These are phyloP conservation scores for Pimpla rufipes DNA, from an alignment of 2,888 invertebrate species.

Conservation along the genomic window DNA sequence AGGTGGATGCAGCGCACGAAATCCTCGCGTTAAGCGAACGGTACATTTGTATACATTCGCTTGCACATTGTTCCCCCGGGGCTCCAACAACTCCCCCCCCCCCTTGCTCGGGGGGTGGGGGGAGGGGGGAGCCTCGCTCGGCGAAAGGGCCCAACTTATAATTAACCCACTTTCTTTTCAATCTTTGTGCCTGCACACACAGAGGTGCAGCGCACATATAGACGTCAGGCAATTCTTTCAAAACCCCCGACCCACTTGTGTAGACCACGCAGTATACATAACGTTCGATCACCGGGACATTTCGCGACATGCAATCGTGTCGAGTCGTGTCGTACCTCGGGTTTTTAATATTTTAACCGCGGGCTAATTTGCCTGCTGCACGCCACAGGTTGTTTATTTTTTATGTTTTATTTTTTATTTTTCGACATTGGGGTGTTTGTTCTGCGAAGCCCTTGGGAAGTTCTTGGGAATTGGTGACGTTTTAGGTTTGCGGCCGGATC, in stretches of 20 bases:
- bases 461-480: too few species aligned
- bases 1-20: constrained; percentile 63
- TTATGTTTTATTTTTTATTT: not conserved
- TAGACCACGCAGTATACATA: too few species aligned
- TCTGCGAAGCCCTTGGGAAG: too few species aligned
- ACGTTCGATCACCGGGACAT: too few species aligned
- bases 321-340: not conserved
- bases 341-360: not conserved
- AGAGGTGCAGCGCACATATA: not conserved
- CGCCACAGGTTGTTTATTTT: not conserved
- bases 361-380: not conserved
- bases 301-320: too few species aligned
- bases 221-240: not conserved
- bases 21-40: constrained; percentile 70
- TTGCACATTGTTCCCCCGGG: not conserved
- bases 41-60: constrained; percentile 50
- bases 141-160: constrained; percentile 1
- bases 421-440: too few species aligned
- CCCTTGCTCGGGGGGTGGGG: too few species aligned
- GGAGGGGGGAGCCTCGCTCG: too few species aligned
- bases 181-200: constrained; percentile 22
- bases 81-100: too few species aligned
- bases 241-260: not conserved
- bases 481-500: too few species aligned
- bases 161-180: constrained; percentile 26